Percentiles rank a stretch among this genome's conserved stretches.
Evolutionary conservation across 1,140 invertebrate species (phyloP).

Genomic region (Bombus confusus): DNA sequence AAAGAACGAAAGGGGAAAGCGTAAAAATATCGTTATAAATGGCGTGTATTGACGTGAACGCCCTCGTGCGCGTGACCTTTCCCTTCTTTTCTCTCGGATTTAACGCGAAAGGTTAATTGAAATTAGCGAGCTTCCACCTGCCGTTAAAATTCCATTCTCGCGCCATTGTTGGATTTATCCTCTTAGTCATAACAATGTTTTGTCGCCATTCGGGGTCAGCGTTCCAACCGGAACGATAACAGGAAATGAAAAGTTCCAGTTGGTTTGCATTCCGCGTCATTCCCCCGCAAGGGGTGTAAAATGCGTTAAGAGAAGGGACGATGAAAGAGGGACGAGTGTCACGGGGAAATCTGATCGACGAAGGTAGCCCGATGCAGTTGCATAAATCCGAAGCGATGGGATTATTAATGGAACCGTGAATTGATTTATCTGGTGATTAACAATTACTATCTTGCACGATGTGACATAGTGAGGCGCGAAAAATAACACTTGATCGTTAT

Average conservation of each 20-base stretch:
- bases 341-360: background rate
- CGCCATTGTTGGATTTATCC: too few species aligned
- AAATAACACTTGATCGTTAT: background rate
- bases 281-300: background rate
- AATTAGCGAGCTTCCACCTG: background rate
- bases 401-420: constrained; percentile 68
- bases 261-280: background rate
- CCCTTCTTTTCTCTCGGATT: background rate
- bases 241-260: constrained; percentile 43
- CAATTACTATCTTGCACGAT: constrained; percentile 59
- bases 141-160: background rate
- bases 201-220: background rate
- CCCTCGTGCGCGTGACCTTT: background rate
- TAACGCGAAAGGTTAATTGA: background rate
- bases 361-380: background rate
- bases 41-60: background rate
- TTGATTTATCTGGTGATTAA: constrained; percentile 75
- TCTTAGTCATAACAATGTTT: background rate
- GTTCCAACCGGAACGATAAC: constrained; percentile 1
- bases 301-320: background rate
- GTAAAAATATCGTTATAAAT: background rate
- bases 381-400: constrained; percentile 53
- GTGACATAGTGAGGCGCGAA: background rate
- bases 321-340: too few species aligned
- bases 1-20: background rate